Percentiles rank a stretch among this genome's conserved stretches.
Conservation (phyloP, 2,888 invertebrate species). For the Sinohyriopsis cumingii region DNA sequence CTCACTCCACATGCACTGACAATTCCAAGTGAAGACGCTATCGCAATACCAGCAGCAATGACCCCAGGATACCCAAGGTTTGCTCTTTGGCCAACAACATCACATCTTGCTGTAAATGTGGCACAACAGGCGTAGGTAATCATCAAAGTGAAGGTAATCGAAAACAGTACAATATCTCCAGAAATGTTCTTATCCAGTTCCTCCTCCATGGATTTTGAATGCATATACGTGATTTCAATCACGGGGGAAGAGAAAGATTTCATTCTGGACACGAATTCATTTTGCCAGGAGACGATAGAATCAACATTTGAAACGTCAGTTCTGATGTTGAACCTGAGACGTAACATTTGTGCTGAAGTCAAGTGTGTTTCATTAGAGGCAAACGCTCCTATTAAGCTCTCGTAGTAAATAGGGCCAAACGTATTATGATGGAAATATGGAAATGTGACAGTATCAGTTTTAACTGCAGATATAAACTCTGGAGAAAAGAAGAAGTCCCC, state of each 20-base stretch:
- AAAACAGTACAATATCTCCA: constrained; percentile 31
- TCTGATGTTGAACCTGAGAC: constrained; percentile 18
- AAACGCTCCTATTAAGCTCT: constrained; percentile 9
- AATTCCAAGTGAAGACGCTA: constrained; percentile 47
- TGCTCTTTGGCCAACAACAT: constrained; percentile 27
- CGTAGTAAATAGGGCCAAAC: neutral
- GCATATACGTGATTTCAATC: constrained; percentile 21
- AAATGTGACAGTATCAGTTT: constrained; percentile 4
- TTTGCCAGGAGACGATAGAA: constrained; percentile 9
- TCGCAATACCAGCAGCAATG: constrained; percentile 44
- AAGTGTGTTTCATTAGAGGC: constrained; percentile 1
- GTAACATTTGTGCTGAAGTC: constrained; percentile 10
- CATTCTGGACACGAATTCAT: constrained; percentile 15
- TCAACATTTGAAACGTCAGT: constrained; percentile 4
- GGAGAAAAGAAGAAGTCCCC: constrained; percentile 2
- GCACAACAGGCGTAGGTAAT: constrained; percentile 34
- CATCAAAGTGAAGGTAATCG: constrained; percentile 39
- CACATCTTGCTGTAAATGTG: neutral
- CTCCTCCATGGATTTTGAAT: constrained; percentile 27
- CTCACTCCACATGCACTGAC: constrained; percentile 31
- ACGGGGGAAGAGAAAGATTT: constrained; percentile 2
- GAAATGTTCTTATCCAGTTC: constrained; percentile 34
- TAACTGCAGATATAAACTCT: neutral
- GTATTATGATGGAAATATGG: constrained; percentile 9
- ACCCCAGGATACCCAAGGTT: constrained; percentile 37